phyloP scores from a whole-genome alignment of 2,113 vertebrate genomes.

The Oceanodroma tethys region DNA sequence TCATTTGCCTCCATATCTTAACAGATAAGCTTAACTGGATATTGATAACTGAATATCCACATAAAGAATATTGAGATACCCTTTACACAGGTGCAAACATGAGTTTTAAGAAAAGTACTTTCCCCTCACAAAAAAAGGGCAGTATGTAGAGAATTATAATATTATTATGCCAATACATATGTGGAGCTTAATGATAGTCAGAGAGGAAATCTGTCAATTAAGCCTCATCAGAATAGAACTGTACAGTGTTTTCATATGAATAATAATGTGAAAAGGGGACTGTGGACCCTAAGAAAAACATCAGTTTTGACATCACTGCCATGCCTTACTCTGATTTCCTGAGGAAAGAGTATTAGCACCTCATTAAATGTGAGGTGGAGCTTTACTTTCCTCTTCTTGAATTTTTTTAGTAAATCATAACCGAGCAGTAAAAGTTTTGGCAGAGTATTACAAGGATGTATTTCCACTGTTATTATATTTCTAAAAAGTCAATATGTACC shows the following conservation, averaged over 20 bases:
- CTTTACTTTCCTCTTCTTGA: neutral
- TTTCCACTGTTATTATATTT: neutral
- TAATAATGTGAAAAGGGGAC: neutral
- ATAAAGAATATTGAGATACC: neutral
- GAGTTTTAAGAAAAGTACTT: neutral
- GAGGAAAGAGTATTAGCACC: neutral
- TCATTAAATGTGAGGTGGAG: neutral
- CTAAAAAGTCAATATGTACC: neutral
- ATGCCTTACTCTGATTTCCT: neutral
- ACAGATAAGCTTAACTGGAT: neutral
- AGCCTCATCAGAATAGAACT: neutral
- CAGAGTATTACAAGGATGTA: neutral
- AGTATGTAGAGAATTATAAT: neutral
- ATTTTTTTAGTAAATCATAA: slow-evolving; percentile 26
- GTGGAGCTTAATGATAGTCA: neutral
- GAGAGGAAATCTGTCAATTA: neutral
- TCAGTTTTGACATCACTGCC: neutral
- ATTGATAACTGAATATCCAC: neutral
- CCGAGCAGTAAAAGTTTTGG: slow-evolving; percentile 4
- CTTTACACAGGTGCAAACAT: neutral
- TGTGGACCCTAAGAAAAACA: neutral
- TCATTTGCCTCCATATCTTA: neutral
- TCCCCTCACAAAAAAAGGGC: neutral
- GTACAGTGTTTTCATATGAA: neutral
- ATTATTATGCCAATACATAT: neutral